Percentiles rank a stretch among this genome's conserved stretches.
Conservation (phyloP, 1,140 invertebrate species). For the Daktulosphaira vitifoliae region DNA sequence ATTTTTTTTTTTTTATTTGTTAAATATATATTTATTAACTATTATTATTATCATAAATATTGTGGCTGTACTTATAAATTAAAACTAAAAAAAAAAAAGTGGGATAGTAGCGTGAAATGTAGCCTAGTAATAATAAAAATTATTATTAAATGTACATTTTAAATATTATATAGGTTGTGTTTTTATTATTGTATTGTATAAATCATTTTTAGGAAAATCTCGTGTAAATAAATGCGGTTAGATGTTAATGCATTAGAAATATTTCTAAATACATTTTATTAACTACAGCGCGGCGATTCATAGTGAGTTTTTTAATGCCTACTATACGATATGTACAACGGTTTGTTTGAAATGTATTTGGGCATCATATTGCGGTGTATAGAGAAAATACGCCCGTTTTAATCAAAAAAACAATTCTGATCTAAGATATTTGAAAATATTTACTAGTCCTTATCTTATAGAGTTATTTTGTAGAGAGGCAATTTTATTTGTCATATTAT, state of each 20-base stretch:
- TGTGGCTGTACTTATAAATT: background rate
- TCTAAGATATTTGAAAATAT: conserved; percentile 23
- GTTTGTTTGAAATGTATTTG: too few species aligned
- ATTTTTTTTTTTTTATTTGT: conserved; percentile 30
- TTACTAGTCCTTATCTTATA: conserved; percentile 31
- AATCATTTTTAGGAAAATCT: conserved; percentile 12
- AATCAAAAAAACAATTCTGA: conserved; percentile 21
- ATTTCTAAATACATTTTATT: too few species aligned
- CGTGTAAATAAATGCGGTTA: conserved; percentile 15
- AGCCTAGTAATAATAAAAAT: too few species aligned
- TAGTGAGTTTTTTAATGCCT: conserved; percentile 19
- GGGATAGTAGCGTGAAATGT: too few species aligned
- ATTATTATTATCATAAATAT: conserved; percentile 9
- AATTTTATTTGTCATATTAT: conserved; percentile 15
- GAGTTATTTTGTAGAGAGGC: conserved; percentile 21
- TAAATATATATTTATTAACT: background rate
- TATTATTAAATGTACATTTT: background rate
- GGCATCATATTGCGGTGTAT: too few species aligned
- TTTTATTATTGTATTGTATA: conserved; percentile 2
- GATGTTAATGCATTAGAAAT: background rate
- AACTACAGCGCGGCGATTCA: background rate
- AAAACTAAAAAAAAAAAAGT: too few species aligned
- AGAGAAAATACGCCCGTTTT: background rate
- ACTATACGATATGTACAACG: too few species aligned
- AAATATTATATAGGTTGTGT: conserved; percentile 23